Percentiles rank a stretch among this genome's conserved stretches.
Evolutionary conservation across 2,888 invertebrate genomes (phyloP).

Genomic region (Dicyrtomina minuta): DNA sequence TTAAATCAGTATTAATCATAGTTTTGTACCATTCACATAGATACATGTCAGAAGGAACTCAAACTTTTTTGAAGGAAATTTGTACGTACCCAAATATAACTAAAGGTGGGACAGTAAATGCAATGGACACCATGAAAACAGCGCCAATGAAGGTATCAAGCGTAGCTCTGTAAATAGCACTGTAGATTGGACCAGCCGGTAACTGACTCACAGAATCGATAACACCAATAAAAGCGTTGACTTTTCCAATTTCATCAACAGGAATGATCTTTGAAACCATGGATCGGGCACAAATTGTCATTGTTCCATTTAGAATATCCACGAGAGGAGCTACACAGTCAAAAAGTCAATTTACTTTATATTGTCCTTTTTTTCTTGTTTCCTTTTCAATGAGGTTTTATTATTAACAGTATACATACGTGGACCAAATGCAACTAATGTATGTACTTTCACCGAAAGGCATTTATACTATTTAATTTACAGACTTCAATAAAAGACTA

Average conservation of each 20-base stretch:
- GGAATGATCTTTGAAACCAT: conserved; percentile 82
- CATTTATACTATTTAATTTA: too few relatives aligned
- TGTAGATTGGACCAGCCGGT: conserved; percentile 46
- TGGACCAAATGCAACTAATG: too few relatives aligned
- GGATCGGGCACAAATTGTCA: conserved; percentile 84
- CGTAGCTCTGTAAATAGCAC: conserved; percentile 44
- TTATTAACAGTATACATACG: too few relatives aligned
- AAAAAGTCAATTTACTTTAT: background rate
- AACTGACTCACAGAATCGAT: conserved; percentile 47
- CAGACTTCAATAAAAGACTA: too few relatives aligned
- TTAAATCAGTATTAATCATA: background rate
- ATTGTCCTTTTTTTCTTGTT: too few relatives aligned
- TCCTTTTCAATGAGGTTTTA: too few relatives aligned
- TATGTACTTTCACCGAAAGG: too few relatives aligned
- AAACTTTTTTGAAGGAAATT: background rate
- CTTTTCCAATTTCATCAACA: conserved; percentile 73
- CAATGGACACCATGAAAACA: conserved; percentile 43
- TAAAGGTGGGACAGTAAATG: conserved; percentile 42
- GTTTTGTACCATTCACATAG: background rate
- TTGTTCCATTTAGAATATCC: conserved; percentile 64
- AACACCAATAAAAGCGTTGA: conserved; percentile 45
- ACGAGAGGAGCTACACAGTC: conserved; percentile 45
- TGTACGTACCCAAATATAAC: conserved; percentile 42
- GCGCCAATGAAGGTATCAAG: conserved; percentile 43
- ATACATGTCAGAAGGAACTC: too few relatives aligned